Evolutionary conservation across 2,888 invertebrate species (phyloP).

Genomic region (Caenorhabditis sinica): DNA sequence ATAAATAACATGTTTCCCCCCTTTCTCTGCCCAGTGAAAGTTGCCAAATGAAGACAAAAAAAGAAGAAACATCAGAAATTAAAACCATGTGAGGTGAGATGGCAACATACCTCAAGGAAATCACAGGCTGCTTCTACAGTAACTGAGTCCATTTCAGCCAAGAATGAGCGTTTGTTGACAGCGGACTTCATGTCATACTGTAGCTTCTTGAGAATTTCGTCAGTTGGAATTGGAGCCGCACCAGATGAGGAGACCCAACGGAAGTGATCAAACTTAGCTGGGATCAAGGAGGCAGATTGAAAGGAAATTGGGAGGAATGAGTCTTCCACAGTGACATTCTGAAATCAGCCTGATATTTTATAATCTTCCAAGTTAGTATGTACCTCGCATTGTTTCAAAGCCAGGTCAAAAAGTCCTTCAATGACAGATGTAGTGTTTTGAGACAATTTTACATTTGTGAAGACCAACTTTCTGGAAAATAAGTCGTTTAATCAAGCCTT

Average conservation of each 20-base stretch:
- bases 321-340: conserved; percentile 53
- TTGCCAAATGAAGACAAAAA: conserved; percentile 28
- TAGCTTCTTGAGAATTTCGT: conserved; percentile 55
- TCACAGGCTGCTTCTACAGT: conserved; percentile 56
- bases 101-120: conserved; percentile 68
- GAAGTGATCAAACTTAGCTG: conserved; percentile 64
- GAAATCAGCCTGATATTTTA: conserved; percentile 11
- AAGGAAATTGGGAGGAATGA: conserved; percentile 42
- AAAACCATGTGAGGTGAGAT: conserved; percentile 34
- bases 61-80: conserved; percentile 37
- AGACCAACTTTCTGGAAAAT: conserved; percentile 50
- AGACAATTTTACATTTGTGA: conserved; percentile 26
- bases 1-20: conserved; percentile 49
- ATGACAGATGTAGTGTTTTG: neutral
- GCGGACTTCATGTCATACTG: conserved; percentile 63
- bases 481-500: neutral
- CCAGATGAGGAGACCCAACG: conserved; percentile 55
- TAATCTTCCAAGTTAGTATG: neutral
- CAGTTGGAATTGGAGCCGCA: conserved; percentile 28
- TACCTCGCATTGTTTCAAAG: conserved; percentile 59
- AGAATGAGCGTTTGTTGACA: conserved; percentile 52
- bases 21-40: conserved; percentile 26
- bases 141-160: conserved; percentile 65
- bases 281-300: neutral
- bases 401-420: conserved; percentile 24